phyloP scores from a whole-genome alignment of 2,888 invertebrate species.

The Dasypogon diadema region DNA sequence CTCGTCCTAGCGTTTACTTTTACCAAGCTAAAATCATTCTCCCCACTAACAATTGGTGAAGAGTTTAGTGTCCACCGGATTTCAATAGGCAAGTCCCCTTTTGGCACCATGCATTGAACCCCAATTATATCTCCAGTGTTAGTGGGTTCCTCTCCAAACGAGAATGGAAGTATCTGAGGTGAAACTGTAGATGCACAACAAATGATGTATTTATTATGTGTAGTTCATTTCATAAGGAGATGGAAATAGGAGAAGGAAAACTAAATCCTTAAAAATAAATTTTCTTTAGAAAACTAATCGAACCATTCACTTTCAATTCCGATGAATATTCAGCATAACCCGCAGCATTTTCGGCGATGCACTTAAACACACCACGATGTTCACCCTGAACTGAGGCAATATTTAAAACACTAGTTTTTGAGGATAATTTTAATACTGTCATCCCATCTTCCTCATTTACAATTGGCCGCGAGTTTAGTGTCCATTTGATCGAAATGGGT shows the following conservation, averaged over 20 bases:
- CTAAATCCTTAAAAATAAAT: background rate
- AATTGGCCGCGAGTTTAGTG: slow-evolving; percentile 69
- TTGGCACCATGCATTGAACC: slow-evolving; percentile 73
- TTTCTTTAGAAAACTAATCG: background rate
- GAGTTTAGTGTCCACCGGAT: slow-evolving; percentile 80
- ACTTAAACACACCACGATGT: slow-evolving; percentile 81
- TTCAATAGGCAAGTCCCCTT: slow-evolving; percentile 81
- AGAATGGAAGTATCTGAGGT: slow-evolving; percentile 79
- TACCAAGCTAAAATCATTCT: slow-evolving; percentile 66
- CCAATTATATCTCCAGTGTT: slow-evolving; percentile 77
- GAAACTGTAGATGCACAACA: slow-evolving; percentile 64
- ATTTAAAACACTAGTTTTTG: slow-evolving; percentile 75
- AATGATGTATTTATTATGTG: background rate
- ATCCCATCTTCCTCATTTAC: slow-evolving; percentile 70
- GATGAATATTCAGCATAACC: slow-evolving; percentile 77
- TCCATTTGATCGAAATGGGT: slow-evolving; percentile 83
- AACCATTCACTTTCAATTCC: slow-evolving; percentile 80
- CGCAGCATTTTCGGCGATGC: slow-evolving; percentile 79
- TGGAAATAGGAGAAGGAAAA: background rate
- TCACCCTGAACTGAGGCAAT: slow-evolving; percentile 75
- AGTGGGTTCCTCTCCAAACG: slow-evolving; percentile 78
- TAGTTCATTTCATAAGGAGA: background rate
- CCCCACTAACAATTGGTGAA: slow-evolving; percentile 63
- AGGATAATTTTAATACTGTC: slow-evolving; percentile 71
- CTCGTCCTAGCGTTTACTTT: slow-evolving; percentile 69